Conservation (phyloP, 1,140 invertebrate genomes). For the Psix sp. region DNA sequence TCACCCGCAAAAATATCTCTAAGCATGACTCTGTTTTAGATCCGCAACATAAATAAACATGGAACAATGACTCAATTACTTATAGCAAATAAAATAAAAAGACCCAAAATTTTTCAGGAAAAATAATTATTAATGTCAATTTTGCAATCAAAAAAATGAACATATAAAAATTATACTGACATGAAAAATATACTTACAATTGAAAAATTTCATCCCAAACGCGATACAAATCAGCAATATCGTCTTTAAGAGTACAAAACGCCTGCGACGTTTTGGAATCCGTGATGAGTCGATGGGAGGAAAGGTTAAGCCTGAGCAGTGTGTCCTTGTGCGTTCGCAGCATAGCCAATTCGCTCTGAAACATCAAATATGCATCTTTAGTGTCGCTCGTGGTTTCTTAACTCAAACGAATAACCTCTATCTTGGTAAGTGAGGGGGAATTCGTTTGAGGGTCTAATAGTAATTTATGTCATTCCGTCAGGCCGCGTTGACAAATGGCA, state of each 20-base stretch:
- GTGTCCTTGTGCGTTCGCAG: constrained; percentile 84
- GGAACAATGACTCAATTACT: neutral
- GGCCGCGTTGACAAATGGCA: constrained; percentile 22
- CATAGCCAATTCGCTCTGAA: constrained; percentile 81
- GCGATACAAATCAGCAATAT: constrained; percentile 84
- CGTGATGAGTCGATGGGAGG: constrained; percentile 84
- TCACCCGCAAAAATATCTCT: constrained; percentile 7
- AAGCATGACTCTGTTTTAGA: constrained; percentile 2
- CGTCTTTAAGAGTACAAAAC: constrained; percentile 80
- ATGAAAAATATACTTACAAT: constrained; percentile 79
- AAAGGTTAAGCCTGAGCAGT: constrained; percentile 85
- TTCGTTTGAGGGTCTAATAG: constrained; percentile 35
- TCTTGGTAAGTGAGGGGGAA: constrained; percentile 56
- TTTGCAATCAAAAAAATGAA: neutral
- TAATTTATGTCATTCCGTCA: constrained; percentile 36
- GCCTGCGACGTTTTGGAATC: constrained; percentile 76
- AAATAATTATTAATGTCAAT: neutral
- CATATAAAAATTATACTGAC: neutral
- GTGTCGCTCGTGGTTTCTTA: constrained; percentile 57
- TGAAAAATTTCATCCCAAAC: constrained; percentile 87
- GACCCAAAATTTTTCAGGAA: neutral
- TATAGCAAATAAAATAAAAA: constrained; percentile 5
- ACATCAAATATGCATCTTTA: constrained; percentile 74
- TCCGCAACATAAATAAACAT: constrained; percentile 1
- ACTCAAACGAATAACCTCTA: constrained; percentile 65